Evolutionary conservation across 2,797 vertebrate species (phyloP).

Genomic region (Microctenopoma stevenorrisi): DNA sequence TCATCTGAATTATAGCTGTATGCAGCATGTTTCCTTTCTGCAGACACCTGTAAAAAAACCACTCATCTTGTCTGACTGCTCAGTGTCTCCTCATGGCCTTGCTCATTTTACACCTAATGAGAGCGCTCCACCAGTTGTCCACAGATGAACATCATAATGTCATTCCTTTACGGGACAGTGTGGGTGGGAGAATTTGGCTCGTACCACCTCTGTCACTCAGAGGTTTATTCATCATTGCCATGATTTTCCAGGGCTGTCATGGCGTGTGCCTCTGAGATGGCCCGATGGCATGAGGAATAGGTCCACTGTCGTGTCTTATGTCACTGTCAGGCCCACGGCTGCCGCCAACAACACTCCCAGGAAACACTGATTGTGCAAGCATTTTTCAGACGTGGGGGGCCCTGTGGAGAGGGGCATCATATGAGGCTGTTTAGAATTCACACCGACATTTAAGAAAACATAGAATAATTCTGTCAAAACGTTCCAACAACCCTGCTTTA

Average conservation of each 20-base stretch:
- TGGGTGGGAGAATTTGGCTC: conserved; percentile 24
- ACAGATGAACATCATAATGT: conserved; percentile 42
- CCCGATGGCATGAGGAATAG: conserved; percentile 31
- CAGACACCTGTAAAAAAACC: conserved; percentile 22
- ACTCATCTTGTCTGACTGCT: conserved; percentile 17
- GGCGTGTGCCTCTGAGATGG: conserved; percentile 25
- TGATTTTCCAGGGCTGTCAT: conserved; percentile 39
- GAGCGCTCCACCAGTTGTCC: conserved; percentile 36
- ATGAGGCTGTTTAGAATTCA: conserved; percentile 4
- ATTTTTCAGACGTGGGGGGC: not conserved
- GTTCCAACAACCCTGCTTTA: not conserved
- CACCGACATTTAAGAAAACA: not conserved
- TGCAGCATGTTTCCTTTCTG: conserved; percentile 2
- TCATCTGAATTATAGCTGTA: conserved; percentile 24
- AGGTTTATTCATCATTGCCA: conserved; percentile 52
- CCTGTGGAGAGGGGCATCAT: conserved; percentile 2
- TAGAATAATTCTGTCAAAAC: not conserved
- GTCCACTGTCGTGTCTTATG: conserved; percentile 21
- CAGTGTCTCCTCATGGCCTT: conserved; percentile 10
- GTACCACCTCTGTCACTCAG: conserved; percentile 53
- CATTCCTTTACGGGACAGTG: conserved; percentile 29
- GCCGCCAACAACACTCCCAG: conserved; percentile 28
- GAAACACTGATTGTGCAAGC: conserved; percentile 18
- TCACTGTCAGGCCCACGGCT: conserved; percentile 41
- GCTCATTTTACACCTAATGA: conserved; percentile 46